Conservation (phyloP, 2,888 invertebrate genomes). For the Caenorhabditis sp. region DNA sequence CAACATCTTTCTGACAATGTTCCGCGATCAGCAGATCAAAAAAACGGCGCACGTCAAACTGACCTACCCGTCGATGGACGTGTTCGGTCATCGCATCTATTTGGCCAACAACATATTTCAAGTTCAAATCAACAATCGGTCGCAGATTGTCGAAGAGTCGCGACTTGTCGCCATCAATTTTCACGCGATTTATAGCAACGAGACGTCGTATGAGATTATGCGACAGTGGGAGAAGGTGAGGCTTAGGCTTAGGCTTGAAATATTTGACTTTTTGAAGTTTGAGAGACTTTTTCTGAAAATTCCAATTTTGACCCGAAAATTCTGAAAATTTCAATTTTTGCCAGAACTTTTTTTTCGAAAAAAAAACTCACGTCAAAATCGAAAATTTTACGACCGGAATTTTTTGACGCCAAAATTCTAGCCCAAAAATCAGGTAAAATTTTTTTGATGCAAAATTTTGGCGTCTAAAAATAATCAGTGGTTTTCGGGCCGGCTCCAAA, state of each 20-base stretch:
- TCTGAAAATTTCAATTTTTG: too few relatives aligned
- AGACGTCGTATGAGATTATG: constrained; percentile 61
- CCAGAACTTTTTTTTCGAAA: too few relatives aligned
- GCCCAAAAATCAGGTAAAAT: too few relatives aligned
- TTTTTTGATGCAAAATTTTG: too few relatives aligned
- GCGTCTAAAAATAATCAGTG: too few relatives aligned
- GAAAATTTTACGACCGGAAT: too few relatives aligned
- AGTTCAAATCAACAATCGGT: constrained; percentile 65
- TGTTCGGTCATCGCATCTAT: constrained; percentile 69
- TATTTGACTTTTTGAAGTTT: neutral
- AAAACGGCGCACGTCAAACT: constrained; percentile 62
- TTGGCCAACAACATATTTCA: constrained; percentile 70
- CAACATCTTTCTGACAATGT: constrained; percentile 68
- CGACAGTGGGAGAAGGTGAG: constrained; percentile 64
- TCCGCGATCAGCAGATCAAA: constrained; percentile 62
- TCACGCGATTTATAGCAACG: constrained; percentile 68
- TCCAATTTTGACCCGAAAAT: too few relatives aligned
- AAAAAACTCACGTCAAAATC: too few relatives aligned
- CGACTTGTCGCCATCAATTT: constrained; percentile 68
- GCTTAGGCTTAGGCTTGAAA: neutral
- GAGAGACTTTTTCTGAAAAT: neutral
- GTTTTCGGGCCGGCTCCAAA: too few relatives aligned
- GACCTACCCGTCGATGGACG: constrained; percentile 70
- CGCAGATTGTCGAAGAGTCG: constrained; percentile 61
- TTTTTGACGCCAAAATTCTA: too few relatives aligned